phyloP scores from a whole-genome alignment of 2,113 vertebrate species.

The Pachycephala philippinensis region DNA sequence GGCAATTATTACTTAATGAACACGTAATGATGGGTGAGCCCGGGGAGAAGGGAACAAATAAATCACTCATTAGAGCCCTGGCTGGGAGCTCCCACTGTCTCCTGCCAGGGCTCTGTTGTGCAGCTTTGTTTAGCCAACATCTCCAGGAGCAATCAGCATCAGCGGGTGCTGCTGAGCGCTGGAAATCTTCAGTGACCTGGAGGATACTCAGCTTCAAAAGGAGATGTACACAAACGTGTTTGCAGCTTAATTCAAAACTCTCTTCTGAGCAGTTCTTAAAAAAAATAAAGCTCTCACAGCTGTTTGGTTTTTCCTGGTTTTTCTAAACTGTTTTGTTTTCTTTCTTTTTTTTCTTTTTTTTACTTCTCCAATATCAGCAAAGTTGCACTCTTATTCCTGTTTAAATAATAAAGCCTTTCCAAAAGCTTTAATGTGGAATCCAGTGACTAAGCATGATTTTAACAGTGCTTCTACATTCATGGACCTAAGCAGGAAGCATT shows the following conservation, averaged over 20 bases:
- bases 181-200: neutral
- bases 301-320: neutral
- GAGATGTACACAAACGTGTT: neutral
- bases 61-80: conserved; percentile 54
- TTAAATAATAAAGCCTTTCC: neutral
- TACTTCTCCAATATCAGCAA: neutral
- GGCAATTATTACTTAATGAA: conserved; percentile 83
- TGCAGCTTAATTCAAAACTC: neutral
- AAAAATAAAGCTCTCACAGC: neutral
- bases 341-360: too few species aligned
- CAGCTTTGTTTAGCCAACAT: conserved; percentile 36
- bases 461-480: neutral
- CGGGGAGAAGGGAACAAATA: conserved; percentile 69
- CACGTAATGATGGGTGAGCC: conserved; percentile 69
- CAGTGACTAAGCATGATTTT: neutral
- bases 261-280: neutral
- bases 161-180: neutral
- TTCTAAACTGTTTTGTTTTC: neutral
- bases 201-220: neutral
- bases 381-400: neutral
- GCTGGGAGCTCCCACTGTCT: conserved; percentile 25
- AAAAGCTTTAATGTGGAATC: neutral
- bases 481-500: neutral
- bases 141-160: neutral
- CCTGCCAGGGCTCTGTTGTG: neutral